phyloP scores from a whole-genome alignment of 2,113 vertebrate species.

The Bothrops jararaca region DNA sequence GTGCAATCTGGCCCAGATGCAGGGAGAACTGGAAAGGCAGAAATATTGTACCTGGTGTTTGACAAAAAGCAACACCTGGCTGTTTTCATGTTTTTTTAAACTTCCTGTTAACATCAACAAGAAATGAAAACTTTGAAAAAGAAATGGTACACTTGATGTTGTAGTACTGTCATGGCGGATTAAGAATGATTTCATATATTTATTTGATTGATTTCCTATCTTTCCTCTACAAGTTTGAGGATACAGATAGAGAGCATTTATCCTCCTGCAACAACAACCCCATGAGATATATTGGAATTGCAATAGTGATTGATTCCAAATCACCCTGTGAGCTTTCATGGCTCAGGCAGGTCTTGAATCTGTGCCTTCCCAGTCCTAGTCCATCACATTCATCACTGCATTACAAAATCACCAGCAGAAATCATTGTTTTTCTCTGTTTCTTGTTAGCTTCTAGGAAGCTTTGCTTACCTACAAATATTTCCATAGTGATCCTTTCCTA shows the following conservation, averaged over 20 bases:
- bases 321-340: background rate
- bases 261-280: background rate
- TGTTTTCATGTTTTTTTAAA: background rate
- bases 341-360: background rate
- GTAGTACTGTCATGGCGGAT: background rate
- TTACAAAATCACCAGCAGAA: background rate
- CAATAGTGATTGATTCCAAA: background rate
- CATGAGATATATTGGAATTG: background rate
- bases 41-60: background rate
- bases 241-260: background rate
- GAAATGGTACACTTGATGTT: background rate
- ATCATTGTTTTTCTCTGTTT: background rate
- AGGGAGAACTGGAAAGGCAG: background rate
- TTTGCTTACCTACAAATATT: background rate
- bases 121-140: slow-evolving; percentile 8
- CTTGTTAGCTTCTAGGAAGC: background rate
- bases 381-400: background rate
- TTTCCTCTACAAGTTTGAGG: background rate
- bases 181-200: background rate
- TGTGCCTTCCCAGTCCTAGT: background rate
- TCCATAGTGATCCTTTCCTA: background rate
- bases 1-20: background rate
- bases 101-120: background rate
- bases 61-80: background rate
- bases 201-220: background rate